Percentiles rank a stretch among this genome's conserved stretches.
phyloP scores from a whole-genome alignment of 2,797 vertebrate species.

The Rhinophrynus dorsalis region DNA sequence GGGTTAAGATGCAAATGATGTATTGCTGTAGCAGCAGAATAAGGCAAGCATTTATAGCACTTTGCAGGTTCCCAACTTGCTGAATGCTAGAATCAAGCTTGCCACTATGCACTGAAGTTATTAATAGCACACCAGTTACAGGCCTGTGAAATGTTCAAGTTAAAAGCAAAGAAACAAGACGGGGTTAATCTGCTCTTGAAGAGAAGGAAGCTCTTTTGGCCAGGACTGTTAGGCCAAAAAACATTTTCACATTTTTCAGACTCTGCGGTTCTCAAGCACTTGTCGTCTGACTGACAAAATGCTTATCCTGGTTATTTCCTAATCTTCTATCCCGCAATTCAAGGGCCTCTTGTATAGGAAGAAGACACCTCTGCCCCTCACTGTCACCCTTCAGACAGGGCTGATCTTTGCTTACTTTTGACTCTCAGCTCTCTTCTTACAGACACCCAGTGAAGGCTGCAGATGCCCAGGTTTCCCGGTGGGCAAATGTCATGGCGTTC shows the following conservation, averaged over 20 bases:
- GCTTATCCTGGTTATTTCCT: constrained; percentile 13
- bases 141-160: constrained; percentile 57
- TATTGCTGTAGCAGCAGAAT: constrained; percentile 65
- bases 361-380: too few species aligned
- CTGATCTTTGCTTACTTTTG: too few species aligned
- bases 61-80: constrained; percentile 70
- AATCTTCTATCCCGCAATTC: background rate
- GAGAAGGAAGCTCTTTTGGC: constrained; percentile 54
- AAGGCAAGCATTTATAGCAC: constrained; percentile 72
- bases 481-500: too few species aligned
- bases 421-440: too few species aligned
- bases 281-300: constrained; percentile 42
- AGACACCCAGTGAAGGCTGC: too few species aligned
- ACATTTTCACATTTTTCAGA: constrained; percentile 36
- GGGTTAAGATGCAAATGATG: constrained; percentile 74
- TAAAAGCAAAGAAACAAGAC: constrained; percentile 57
- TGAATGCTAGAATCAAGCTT: constrained; percentile 76
- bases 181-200: constrained; percentile 52
- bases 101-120: constrained; percentile 61
- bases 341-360: background rate
- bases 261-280: constrained; percentile 50
- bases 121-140: constrained; percentile 63
- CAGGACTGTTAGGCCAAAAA: constrained; percentile 48
- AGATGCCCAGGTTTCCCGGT: too few species aligned
- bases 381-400: too few species aligned